Conservation (phyloP, 2,113 vertebrate species). For the Thalassarche chlororhynchos region DNA sequence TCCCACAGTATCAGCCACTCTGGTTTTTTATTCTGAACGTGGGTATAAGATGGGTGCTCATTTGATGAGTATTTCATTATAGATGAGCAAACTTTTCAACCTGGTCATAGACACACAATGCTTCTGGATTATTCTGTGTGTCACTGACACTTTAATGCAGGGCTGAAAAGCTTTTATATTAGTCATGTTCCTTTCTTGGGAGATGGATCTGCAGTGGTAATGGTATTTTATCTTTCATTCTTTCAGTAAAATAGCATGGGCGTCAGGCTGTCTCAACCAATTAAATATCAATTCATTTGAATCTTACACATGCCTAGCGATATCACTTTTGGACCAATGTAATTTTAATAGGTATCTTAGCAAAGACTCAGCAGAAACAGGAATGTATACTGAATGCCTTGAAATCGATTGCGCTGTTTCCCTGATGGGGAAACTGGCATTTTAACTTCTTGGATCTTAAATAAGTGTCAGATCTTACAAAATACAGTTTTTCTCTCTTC, state of each 20-base stretch:
- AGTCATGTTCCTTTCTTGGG: neutral
- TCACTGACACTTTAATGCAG: neutral
- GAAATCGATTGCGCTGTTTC: neutral
- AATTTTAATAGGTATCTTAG: neutral
- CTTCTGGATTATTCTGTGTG: neutral
- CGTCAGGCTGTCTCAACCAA: neutral
- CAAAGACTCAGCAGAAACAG: neutral
- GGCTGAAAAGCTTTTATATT: neutral
- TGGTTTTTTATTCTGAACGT: neutral
- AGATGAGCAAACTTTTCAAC: neutral
- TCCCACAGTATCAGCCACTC: neutral
- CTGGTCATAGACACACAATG: neutral
- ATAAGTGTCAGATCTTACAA: neutral
- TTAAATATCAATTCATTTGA: constrained; percentile 33
- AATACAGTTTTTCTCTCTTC: neutral
- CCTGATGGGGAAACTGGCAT: neutral
- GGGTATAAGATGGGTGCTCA: neutral
- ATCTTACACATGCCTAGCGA: neutral
- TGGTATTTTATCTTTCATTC: neutral
- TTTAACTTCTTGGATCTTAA: neutral
- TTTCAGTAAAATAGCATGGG: neutral
- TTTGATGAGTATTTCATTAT: neutral
- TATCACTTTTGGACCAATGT: neutral
- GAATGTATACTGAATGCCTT: neutral
- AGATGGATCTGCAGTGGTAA: neutral